Evolutionary conservation across 2,888 invertebrate genomes (phyloP), one percentile per base, ranked within the genome.

Genomic region (Carterocephalus palaemon): DNA sequence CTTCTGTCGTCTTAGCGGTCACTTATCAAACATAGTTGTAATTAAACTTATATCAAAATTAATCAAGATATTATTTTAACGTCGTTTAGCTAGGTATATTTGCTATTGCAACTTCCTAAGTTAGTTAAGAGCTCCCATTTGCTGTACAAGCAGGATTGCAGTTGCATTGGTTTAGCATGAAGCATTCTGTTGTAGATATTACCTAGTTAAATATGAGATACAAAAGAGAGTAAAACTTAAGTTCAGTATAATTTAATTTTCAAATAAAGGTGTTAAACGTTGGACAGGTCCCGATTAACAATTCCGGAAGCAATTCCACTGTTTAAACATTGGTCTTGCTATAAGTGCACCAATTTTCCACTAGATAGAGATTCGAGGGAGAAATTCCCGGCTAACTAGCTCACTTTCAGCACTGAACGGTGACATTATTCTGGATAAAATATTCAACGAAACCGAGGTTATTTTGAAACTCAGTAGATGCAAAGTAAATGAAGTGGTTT

Each of bases 361-460:
- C 38, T 31, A 42, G 46, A 47, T 52, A 48, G 47, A 39, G 34
- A 48, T 47, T 46, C 40, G 17, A 47, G n/a, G 39, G 33, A 28
- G 46, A 47, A 46, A 47, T 51, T 42, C 28, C 23, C 22, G 16
- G 41, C 39, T 49, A 51, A 53, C 46, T 43, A 53, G 51, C 46
- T 47, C 46, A 47, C 42, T 47, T 53, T 42, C 51, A 49, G 26
- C 46, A 50, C 48, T 47, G 39, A 42, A 15, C 40, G 46, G 41
- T 40, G 40, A 52, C 49, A 48, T 48, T 39, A 40, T 43, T 24
- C 39, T 37, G 33, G 22, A 28, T 48, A 48, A 48, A 51, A 51
- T 49, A 43, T 49, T 48, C 43, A 49, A 49, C 31, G 19, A 24
- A 31, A 37, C 36, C 12, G 31, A 31, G 29, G 22, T 12, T 37